phyloP scores from a whole-genome alignment of 2,113 vertebrate genomes.

The Neoarius graeffei region DNA sequence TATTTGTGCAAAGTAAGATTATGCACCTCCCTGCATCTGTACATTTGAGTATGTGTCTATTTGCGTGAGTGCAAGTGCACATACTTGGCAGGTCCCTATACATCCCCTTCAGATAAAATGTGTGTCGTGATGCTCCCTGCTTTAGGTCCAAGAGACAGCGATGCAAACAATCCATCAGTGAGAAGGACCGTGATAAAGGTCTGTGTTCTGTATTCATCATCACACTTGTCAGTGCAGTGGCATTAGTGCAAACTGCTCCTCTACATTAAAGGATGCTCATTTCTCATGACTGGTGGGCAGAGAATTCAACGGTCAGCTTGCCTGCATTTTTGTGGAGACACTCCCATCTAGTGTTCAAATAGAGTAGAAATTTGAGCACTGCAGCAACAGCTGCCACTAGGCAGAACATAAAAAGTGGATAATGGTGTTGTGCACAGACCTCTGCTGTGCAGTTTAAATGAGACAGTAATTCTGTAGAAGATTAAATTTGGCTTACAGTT shows the following conservation, averaged over 20 bases:
- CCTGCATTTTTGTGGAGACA: conserved; percentile 53
- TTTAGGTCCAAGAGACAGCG: conserved; percentile 59
- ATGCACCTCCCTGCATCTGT: conserved; percentile 14
- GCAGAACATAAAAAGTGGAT: conserved; percentile 13
- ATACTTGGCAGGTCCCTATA: conserved; percentile 30
- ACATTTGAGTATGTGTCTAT: conserved; percentile 18
- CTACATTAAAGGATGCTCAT: conserved; percentile 70
- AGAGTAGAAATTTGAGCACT: conserved; percentile 52
- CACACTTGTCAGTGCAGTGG: conserved; percentile 68
- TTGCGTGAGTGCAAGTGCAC: conserved; percentile 17
- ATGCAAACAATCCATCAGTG: conserved; percentile 70
- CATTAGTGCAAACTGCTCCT: conserved; percentile 66
- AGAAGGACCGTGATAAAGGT: conserved; percentile 70
- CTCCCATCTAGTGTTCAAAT: conserved; percentile 72
- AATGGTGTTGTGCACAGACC: conserved; percentile 9
- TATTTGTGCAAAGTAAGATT: not conserved
- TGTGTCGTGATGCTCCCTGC: conserved; percentile 49
- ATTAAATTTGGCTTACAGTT: conserved; percentile 14
- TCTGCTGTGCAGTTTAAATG: not conserved
- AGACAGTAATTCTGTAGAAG: conserved; percentile 9
- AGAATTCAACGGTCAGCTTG: conserved; percentile 26
- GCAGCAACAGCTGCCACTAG: conserved; percentile 48
- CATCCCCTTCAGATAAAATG: conserved; percentile 38
- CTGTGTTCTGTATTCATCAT: conserved; percentile 69
- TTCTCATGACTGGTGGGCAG: conserved; percentile 58